Percentiles rank a stretch among this genome's conserved stretches.
Evolutionary conservation across 2,113 vertebrate genomes (phyloP).

Genomic region (Pygoscelis antarcticus): DNA sequence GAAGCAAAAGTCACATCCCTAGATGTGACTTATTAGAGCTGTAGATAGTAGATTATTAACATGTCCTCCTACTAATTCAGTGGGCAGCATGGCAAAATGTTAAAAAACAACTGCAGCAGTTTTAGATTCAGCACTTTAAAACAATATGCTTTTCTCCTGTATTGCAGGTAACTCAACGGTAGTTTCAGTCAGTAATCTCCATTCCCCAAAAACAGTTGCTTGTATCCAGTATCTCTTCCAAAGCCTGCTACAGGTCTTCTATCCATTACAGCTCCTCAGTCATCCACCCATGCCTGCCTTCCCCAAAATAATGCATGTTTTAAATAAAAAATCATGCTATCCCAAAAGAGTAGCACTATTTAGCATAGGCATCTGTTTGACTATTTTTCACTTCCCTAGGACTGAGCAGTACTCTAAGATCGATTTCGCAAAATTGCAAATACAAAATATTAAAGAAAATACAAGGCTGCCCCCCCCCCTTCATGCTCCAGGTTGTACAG

Average conservation of each 20-base stretch:
- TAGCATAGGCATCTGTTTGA: neutral
- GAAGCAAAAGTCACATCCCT: neutral
- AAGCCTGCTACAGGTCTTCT: neutral
- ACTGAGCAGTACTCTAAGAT: neutral
- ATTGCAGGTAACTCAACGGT: neutral
- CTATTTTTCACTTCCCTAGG: neutral
- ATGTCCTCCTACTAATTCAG: neutral
- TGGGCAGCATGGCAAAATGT: neutral
- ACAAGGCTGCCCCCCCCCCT: neutral
- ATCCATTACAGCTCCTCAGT: neutral
- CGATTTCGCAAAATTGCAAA: neutral
- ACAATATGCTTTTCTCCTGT: neutral
- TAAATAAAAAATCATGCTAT: neutral
- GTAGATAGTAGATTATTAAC: neutral
- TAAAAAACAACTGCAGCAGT: neutral
- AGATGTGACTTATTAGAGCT: neutral
- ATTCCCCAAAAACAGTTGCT: neutral
- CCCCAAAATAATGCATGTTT: neutral
- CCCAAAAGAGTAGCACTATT: neutral
- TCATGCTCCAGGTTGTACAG: neutral
- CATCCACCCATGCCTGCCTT: neutral
- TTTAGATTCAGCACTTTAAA: neutral
- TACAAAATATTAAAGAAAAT: neutral
- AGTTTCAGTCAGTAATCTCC: neutral
- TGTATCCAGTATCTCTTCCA: neutral